These are phyloP conservation scores for Callorhinus ursinus DNA, from an alignment of 2,113 vertebrate species.

Conservation along the genomic window DNA sequence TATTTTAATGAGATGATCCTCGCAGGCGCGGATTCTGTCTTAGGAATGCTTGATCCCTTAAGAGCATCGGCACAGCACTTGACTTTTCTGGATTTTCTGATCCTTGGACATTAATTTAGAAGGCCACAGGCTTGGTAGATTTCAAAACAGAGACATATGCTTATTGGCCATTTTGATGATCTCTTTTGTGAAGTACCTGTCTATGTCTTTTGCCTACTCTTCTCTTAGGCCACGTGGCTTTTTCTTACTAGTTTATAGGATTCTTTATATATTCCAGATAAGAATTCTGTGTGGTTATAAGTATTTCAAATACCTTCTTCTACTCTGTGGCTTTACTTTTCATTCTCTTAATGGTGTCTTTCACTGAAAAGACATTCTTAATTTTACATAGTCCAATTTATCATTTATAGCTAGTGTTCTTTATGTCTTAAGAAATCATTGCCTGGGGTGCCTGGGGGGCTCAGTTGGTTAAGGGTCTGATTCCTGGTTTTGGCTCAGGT, in stretches of 20 bases:
- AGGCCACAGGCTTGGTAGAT: background rate
- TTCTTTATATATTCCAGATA: background rate
- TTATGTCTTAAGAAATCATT: conserved; percentile 24
- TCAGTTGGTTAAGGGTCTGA: background rate
- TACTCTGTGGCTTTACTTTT: background rate
- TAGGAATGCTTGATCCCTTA: background rate
- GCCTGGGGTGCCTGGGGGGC: background rate
- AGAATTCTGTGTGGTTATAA: background rate
- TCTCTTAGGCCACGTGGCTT: background rate
- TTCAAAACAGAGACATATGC: background rate
- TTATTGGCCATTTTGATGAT: background rate
- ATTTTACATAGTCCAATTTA: background rate
- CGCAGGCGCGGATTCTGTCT: background rate
- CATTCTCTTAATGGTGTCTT: background rate
- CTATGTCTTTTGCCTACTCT: background rate
- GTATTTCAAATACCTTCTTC: background rate
- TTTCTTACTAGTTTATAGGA: background rate
- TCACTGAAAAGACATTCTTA: background rate
- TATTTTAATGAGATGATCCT: background rate
- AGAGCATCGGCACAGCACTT: background rate
- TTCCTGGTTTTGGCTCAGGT: background rate
- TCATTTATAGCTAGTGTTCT: background rate
- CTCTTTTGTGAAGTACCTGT: background rate
- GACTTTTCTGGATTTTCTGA: background rate
- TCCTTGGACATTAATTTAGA: background rate